Conservation (phyloP, 2,113 vertebrate species). For the Agelaius tricolor region DNA sequence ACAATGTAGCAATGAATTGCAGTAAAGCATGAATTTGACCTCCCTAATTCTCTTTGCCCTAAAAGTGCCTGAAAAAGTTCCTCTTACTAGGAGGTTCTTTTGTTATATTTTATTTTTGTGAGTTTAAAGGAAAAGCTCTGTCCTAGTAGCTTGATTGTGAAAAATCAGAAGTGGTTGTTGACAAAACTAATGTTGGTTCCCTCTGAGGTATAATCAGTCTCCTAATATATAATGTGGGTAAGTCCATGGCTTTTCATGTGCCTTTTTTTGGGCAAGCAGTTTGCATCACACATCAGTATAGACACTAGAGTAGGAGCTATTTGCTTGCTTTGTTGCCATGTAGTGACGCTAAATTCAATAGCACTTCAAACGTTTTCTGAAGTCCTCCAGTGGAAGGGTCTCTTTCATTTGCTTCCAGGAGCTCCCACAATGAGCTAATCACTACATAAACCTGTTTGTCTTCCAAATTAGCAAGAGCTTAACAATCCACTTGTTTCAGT, state of each 20-base stretch:
- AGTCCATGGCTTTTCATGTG: not conserved
- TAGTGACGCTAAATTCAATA: not conserved
- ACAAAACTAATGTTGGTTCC: not conserved
- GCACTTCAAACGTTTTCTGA: constrained; percentile 12
- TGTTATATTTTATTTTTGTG: not conserved
- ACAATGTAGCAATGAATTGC: not conserved
- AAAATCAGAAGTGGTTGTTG: not conserved
- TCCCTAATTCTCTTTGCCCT: not conserved
- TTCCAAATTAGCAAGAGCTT: constrained; percentile 24
- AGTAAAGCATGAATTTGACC: not conserved
- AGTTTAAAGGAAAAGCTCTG: not conserved
- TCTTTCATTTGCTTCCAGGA: constrained; percentile 32
- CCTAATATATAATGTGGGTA: not conserved
- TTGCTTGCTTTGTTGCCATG: not conserved
- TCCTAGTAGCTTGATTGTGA: not conserved
- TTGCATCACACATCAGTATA: not conserved
- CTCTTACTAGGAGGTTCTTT: not conserved
- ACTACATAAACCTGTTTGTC: not conserved
- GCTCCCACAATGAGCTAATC: not conserved
- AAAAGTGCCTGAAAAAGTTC: not conserved
- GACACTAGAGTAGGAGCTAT: not conserved
- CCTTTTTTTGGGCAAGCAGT: not conserved
- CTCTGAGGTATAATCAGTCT: not conserved
- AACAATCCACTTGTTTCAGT: not conserved
- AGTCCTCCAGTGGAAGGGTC: not conserved